Conservation (phyloP, 2,888 invertebrate species). For the Macrophya alboannulata region DNA sequence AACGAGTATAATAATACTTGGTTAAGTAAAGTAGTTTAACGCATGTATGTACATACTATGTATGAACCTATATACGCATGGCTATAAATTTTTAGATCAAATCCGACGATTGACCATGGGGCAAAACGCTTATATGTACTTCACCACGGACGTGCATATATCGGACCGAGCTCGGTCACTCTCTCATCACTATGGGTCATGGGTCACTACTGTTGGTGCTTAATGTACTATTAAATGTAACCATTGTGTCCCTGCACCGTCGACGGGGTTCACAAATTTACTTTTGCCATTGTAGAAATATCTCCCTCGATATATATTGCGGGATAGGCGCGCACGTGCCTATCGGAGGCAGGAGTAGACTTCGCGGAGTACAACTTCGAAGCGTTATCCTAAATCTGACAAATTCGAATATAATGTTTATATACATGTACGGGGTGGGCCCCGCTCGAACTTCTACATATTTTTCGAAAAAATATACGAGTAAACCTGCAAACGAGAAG, state of each 20-base stretch:
- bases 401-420: conserved; percentile 72
- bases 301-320: conserved; percentile 55
- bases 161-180: conserved; percentile 7
- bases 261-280: conserved; percentile 75
- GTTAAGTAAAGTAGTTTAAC: not conserved
- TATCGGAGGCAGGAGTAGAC: conserved; percentile 10
- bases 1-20: not conserved
- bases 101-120: conserved; percentile 9
- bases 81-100: not conserved
- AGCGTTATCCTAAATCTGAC: conserved; percentile 57
- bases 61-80: not conserved
- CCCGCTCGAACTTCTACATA: not conserved
- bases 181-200: conserved; percentile 43
- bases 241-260: conserved; percentile 74
- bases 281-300: conserved; percentile 68
- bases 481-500: not conserved
- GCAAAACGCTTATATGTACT: conserved; percentile 27
- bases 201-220: conserved; percentile 68
- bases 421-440: not conserved
- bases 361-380: not conserved
- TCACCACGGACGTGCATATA: not conserved
- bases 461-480: not conserved
- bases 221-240: conserved; percentile 79
- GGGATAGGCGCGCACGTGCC: conserved; percentile 52
- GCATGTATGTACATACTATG: not conserved